Base-by-base conservation (phyloP, 1,140 invertebrate genomes). In the Hesperophylax magnus region DNA sequence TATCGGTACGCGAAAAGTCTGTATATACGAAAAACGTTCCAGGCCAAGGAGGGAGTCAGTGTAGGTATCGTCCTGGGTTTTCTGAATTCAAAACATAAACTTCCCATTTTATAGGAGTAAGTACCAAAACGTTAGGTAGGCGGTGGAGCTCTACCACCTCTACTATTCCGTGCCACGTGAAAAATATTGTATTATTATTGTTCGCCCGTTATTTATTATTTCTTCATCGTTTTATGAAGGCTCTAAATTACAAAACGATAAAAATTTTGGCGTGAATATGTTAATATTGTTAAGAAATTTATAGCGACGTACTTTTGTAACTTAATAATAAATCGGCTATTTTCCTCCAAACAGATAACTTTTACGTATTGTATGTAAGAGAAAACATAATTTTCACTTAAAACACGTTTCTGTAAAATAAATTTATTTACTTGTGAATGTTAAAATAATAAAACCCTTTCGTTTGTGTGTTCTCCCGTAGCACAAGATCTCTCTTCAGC, bases 71-170 rank as follows among this genome's bases (percentile, higher is more conserved):
- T 78, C 79, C 80, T 82, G 79, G 83, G 71, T 81, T 78, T 78
- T 82, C 77, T 77, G 80, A 77, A 81, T 81, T 84, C 83, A 81
- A 80, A 82, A 78, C 83, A 84, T 84, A 84, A 84, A 84, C 83
- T 80, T 82, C 74, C 74, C 80, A 82, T 81, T 84, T 84, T 84
- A 84, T 84, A 81, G 83, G 69, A 79, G 82, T 77, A 79, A 83
- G 81, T 83, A 83, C 78, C 78, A 74, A 77, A 80, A 72, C 31
- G 78, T 61, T 78, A 54, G 75, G 76, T 53, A 47, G 39, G 17
- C 24, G 77, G 79, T 69, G 39, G 39, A 47, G 11, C 39, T 47
- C 39, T 47, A 74, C 81, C 75, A 9, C 67, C 77, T 24, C 20
- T 3, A 56, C 67, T 14, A 24, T 61, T 9, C 58, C 58, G n/a